phyloP scores from a whole-genome alignment of 2,888 invertebrate species.

The Epinotia demarniana region DNA sequence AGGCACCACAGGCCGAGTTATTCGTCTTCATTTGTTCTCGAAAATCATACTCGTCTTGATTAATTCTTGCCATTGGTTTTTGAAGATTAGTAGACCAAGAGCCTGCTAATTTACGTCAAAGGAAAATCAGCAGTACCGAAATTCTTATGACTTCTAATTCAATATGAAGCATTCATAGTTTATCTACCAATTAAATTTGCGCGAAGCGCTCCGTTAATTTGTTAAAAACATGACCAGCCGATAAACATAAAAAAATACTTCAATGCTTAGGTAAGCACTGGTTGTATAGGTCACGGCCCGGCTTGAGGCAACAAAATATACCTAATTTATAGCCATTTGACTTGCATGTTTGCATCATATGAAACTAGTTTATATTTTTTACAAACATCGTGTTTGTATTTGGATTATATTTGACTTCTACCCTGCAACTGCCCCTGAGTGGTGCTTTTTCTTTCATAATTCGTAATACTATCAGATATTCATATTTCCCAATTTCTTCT shows the following conservation, averaged over 20 bases:
- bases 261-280: not conserved
- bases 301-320: conserved; percentile 2
- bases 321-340: not conserved
- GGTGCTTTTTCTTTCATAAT: too few relatives aligned
- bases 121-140: too few relatives aligned
- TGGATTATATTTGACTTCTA: too few relatives aligned
- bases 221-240: not conserved
- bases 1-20: not conserved
- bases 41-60: not conserved
- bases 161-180: not conserved
- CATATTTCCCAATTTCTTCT: too few relatives aligned
- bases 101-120: too few relatives aligned
- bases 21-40: not conserved
- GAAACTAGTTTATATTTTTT: conserved; percentile 5
- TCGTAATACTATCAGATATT: too few relatives aligned
- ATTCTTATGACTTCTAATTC: too few relatives aligned
- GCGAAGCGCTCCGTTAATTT: not conserved
- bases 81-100: not conserved
- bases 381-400: too few relatives aligned
- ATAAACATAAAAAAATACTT: conserved; percentile 6
- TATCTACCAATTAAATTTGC: not conserved
- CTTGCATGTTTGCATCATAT: not conserved
- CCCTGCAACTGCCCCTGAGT: too few relatives aligned
- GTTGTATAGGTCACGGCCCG: conserved; percentile 10
- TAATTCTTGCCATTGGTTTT: not conserved